Base-by-base conservation (phyloP, 2,797 vertebrate species). In the Phrynocephalus vlangalii region DNA sequence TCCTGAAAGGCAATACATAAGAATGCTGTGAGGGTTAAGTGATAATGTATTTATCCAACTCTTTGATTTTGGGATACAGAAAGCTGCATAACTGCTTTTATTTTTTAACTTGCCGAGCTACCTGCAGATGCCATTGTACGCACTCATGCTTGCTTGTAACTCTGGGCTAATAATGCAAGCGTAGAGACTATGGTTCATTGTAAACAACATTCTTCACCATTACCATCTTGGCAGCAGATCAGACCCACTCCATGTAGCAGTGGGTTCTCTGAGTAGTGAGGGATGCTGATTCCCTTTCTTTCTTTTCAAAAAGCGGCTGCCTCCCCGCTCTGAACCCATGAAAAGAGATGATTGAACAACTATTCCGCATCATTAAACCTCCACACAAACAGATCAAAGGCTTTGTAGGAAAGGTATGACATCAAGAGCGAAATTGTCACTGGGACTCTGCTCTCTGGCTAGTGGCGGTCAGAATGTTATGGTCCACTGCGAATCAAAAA, bases 401-500 rank as follows among this genome's bases (percentile, higher is more conserved):
- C 71, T 86, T 33, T 83, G 0, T 11, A 16, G 75, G 75, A 86
- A 80, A 71, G 30, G 30, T 90, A 52, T 84, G n/a, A 22, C 30
- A 93, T 70, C 11, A 85, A 91, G 15, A 89, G 24, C 81, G 89
- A 18, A 10, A 11, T 16, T 3, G 52, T 88, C 88, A 26, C 38
- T 16, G 84, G 92, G 63, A 26, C 22, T 82, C 81, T 86, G 10
- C 50, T 77, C 80, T 70, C 24, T 85, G 80, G 86, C 4, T 1
- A 0, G 7, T 86, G 82, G 76, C 44, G 82, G 60, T 83, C 68
- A 71, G 88, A 89, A 80, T 88, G 84, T 20, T 91, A 79, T 56
- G 94, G 81, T 9, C 86, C 77, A 83, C 82, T 91, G 80, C 16
- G 80, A 66, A n/a, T 88, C n/a, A 86, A 76, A 0, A 5, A 77